Evolutionary conservation across 64 coral and sea anemone species (phyloP).

Genomic region (Porites australiensis): DNA sequence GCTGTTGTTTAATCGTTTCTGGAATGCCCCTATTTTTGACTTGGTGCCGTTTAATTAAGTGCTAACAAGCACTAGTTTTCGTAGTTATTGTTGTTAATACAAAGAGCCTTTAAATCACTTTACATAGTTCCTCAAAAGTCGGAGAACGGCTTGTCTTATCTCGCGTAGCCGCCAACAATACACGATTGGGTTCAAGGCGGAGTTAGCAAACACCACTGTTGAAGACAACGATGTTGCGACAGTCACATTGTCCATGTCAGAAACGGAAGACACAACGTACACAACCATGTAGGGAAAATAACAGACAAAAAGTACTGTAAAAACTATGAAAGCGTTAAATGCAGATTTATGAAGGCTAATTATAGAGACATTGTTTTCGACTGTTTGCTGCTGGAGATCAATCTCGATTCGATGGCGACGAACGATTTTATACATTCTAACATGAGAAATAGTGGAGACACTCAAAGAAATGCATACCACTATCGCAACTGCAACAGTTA

Average conservation of each 20-base stretch:
- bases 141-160: not conserved
- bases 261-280: not conserved
- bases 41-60: no score
- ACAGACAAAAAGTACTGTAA: constrained; percentile 9
- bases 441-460: not conserved
- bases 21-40: no score
- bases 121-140: not conserved
- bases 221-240: not conserved
- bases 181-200: constrained; percentile 8
- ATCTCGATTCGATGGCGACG: constrained; percentile 4
- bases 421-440: constrained; percentile 11
- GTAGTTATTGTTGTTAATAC: no score
- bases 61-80: no score
- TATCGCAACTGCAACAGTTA: not conserved
- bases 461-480: not conserved
- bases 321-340: constrained; percentile 11
- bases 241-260: not conserved
- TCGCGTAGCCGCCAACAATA: constrained; percentile 13
- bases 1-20: no score
- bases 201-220: constrained; percentile 1
- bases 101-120: no score
- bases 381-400: not conserved
- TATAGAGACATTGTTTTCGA: not conserved
- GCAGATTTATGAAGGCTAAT: not conserved
- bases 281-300: constrained; percentile 26